A percentile compares a stretch with the other conserved stretches of the same genome.
These are phyloP conservation scores for Myopa tessellatipennis DNA, from an alignment of 2,888 invertebrate species.

Conservation along the genomic window DNA sequence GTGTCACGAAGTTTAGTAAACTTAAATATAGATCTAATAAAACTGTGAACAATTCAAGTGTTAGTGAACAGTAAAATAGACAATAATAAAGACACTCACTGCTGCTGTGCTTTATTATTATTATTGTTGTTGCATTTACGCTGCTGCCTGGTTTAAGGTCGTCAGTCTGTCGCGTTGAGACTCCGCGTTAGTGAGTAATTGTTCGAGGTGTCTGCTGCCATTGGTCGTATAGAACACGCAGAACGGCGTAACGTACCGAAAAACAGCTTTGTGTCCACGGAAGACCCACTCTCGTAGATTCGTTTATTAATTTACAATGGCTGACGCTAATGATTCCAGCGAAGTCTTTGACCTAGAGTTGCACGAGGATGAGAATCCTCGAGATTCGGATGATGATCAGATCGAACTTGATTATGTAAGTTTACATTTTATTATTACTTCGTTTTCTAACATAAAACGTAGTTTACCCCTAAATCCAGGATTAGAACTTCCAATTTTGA, in stretches of 20 bases:
- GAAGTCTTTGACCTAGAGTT: slow-evolving; percentile 95
- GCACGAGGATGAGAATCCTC: slow-evolving; percentile 82
- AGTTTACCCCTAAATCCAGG: background rate
- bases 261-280: slow-evolving; percentile 9
- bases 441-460: slow-evolving; percentile 3
- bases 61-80: slow-evolving; percentile 15
- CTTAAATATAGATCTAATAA: background rate
- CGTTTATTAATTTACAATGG: slow-evolving; percentile 54
- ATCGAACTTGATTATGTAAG: slow-evolving; percentile 89
- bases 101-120: slow-evolving; percentile 33
- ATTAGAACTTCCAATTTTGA: too few species aligned
- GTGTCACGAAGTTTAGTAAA: background rate
- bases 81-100: slow-evolving; percentile 4
- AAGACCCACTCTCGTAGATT: slow-evolving; percentile 11
- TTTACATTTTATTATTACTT: slow-evolving; percentile 41
- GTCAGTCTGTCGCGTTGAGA: slow-evolving; percentile 22
- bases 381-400: slow-evolving; percentile 82
- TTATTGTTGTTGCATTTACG: slow-evolving; percentile 26
- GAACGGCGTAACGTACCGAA: background rate
- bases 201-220: slow-evolving; percentile 24
- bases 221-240: slow-evolving; percentile 1
- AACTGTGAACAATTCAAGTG: background rate
- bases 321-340: slow-evolving; percentile 65
- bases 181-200: slow-evolving; percentile 27
- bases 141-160: slow-evolving; percentile 32